Evolutionary conservation across 2,888 invertebrate species (phyloP), one percentile per base, ranked within the genome.

Genomic region (Octodonta nipae): DNA sequence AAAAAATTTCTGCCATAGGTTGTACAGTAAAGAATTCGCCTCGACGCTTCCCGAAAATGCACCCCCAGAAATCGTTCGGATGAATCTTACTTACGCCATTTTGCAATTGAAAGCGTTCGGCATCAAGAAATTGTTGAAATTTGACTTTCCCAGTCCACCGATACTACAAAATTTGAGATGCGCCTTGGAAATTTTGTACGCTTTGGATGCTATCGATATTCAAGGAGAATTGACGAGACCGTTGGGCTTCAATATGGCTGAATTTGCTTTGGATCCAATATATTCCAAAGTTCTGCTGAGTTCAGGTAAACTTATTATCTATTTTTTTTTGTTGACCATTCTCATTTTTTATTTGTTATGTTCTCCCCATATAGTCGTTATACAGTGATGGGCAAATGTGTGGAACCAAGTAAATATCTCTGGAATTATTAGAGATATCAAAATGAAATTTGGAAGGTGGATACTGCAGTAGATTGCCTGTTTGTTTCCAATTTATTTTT

Each of bases 61-160:
- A 0, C 82, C 87, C 0, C 93, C 96, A 0, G 96, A 98, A 66
- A 88, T 98, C 73, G 83, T 86, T 41, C 63, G 98, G 6, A 80
- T 81, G 28, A 88, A 92, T 50, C 66, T 98, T 29, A 78, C 88
- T 0, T 71, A 79, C 1, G 79, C 86, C 2, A 68, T 96, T 11
- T 61, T 98, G 10, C 89, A 89, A 56, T 57, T 98, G 11, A 95
- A 95, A 60, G 92, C 95, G 0, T 61, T 98, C 1, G 96, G 96
- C 1, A 87, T 98, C 32, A 76, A 84, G 42, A 95, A 96, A 54
- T 72, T 98, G 13, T 61, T 93, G 1, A 73, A 80, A 44, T 98
- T 98, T 59, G 75, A 86, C 51, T 95, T 95, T 60, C 85, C 92
- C 0, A 84, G 85, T 0, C 80, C 91, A 0, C 95, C 95, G 0